A percentile compares a stretch with the other conserved stretches of the same genome.
Evolutionary conservation across 2,888 invertebrate species (phyloP).

Genomic region (Rotaria socialis): DNA sequence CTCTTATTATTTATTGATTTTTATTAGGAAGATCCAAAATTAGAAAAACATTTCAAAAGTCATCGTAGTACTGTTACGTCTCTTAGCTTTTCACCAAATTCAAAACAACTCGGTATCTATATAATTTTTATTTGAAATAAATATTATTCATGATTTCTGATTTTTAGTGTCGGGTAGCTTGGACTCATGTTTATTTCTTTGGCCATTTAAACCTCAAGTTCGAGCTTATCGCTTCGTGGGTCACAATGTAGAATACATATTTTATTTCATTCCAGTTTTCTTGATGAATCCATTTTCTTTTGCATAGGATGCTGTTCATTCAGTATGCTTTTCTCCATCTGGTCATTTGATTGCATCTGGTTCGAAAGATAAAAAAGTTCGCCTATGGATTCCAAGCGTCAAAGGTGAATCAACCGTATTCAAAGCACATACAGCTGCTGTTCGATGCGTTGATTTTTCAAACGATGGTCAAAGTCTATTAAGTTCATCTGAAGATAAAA

Average conservation of each 20-base stretch:
- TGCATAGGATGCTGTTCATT: conserved; percentile 71
- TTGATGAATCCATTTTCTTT: background rate
- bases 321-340: conserved; percentile 74
- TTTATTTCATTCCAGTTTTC: background rate
- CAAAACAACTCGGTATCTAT: conserved; percentile 66
- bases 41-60: conserved; percentile 75
- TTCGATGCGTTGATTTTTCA: conserved; percentile 77
- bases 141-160: background rate
- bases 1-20: background rate
- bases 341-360: conserved; percentile 79
- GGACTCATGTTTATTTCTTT: conserved; percentile 76
- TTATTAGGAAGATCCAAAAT: conserved; percentile 60
- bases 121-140: background rate
- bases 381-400: conserved; percentile 80
- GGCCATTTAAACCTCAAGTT: conserved; percentile 73
- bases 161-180: conserved; percentile 70
- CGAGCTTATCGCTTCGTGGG: conserved; percentile 68
- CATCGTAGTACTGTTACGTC: conserved; percentile 73
- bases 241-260: conserved; percentile 56
- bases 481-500: conserved; percentile 60
- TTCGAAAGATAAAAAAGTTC: conserved; percentile 76
- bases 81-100: conserved; percentile 72
- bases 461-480: conserved; percentile 63
- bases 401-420: conserved; percentile 70
- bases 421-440: conserved; percentile 74